Evolutionary conservation across 2,797 vertebrate species (phyloP).

Genomic region (Esox masquinongy): DNA sequence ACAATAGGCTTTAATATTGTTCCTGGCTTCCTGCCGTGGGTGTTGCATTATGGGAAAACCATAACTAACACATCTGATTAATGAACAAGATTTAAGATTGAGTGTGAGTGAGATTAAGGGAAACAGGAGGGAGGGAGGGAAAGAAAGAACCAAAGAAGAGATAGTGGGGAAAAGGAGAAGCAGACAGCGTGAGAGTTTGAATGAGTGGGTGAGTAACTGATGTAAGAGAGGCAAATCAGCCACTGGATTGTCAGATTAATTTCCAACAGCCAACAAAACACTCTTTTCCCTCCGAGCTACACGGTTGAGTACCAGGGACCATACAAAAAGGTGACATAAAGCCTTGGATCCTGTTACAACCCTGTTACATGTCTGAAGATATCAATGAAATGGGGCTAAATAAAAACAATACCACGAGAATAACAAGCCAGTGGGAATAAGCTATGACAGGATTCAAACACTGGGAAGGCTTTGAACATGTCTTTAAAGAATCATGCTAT

Average conservation of each 20-base stretch:
- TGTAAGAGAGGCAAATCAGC: slow-evolving; percentile 6
- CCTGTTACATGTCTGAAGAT: slow-evolving; percentile 11
- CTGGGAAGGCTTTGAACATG: not conserved
- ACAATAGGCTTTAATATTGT: slow-evolving; percentile 32
- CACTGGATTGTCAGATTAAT: slow-evolving; percentile 28
- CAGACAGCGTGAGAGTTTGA: slow-evolving; percentile 14
- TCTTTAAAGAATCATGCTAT: not conserved
- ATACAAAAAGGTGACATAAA: slow-evolving; percentile 8
- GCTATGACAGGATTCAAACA: not conserved
- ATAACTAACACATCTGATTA: slow-evolving; percentile 61
- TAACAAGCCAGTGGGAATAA: not conserved
- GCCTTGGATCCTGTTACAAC: slow-evolving; percentile 23
- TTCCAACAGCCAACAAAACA: slow-evolving; percentile 11
- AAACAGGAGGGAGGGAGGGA: slow-evolving; percentile 16
- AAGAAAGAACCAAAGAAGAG: slow-evolving; percentile 14
- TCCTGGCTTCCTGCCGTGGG: slow-evolving; percentile 39
- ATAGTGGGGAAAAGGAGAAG: slow-evolving; percentile 2
- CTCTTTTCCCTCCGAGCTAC: slow-evolving; percentile 15
- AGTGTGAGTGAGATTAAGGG: slow-evolving; percentile 20
- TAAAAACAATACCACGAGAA: not conserved
- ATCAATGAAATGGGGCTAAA: slow-evolving; percentile 13
- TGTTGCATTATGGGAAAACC: slow-evolving; percentile 47
- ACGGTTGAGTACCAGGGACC: not conserved
- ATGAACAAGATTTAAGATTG: slow-evolving; percentile 55
- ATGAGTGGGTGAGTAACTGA: slow-evolving; percentile 6